A percentile compares a stretch with the other conserved stretches of the same genome.
Evolutionary conservation across 2,113 vertebrate species (phyloP).

Genomic region (Pituophis catenifer): DNA sequence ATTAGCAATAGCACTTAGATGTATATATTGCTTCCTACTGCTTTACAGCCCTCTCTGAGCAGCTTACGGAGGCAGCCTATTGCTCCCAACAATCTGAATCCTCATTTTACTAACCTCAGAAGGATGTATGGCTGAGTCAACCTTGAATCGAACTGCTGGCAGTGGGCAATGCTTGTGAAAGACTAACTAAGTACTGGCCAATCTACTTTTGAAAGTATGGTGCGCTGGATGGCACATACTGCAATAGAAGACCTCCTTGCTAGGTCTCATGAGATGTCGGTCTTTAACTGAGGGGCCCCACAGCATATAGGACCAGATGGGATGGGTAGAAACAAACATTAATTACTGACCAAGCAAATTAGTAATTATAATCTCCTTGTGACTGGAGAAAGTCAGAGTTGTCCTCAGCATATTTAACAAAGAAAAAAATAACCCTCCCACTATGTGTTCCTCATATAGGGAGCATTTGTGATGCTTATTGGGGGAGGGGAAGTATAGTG

Average conservation of each 20-base stretch:
- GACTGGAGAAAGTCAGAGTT: background rate
- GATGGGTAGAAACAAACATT: background rate
- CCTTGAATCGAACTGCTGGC: too few relatives aligned
- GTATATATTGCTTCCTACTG: too few relatives aligned
- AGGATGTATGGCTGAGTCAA: too few relatives aligned
- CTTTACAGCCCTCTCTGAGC: too few relatives aligned
- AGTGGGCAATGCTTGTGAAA: background rate
- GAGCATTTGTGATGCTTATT: background rate
- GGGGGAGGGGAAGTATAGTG: background rate
- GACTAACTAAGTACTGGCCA: background rate
- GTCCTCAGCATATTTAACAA: background rate
- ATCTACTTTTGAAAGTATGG: background rate
- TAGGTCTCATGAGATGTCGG: background rate
- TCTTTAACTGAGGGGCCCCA: background rate
- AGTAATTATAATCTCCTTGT: background rate
- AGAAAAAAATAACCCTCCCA: background rate
- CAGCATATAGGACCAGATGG: background rate
- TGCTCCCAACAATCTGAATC: too few relatives aligned
- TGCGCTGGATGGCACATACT: background rate
- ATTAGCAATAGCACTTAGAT: too few relatives aligned
- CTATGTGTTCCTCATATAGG: background rate
- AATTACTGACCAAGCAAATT: background rate
- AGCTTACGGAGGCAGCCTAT: too few relatives aligned
- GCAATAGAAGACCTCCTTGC: background rate
- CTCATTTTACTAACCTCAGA: too few relatives aligned